A percentile compares a stretch with the other conserved stretches of the same genome.
phyloP scores from a whole-genome alignment of 2,113 vertebrate genomes.

The Motacilla alba region DNA sequence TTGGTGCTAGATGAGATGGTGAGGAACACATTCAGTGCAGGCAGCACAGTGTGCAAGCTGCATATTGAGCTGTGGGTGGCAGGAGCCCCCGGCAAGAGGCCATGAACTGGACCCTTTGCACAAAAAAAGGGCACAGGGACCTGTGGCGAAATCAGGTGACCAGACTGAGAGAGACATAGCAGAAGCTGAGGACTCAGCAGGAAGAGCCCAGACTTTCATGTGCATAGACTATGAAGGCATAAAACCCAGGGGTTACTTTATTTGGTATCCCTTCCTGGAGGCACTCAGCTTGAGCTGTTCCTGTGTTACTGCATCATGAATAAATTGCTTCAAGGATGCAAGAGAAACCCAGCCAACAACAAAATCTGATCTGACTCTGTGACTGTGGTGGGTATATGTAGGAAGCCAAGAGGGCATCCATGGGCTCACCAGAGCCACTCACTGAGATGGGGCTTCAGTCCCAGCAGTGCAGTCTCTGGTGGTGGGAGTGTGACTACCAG shows the following conservation, averaged over 20 bases:
- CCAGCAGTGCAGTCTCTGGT: neutral
- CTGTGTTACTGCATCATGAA: neutral
- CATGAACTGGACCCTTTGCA: neutral
- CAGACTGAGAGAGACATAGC: rapidly evolving
- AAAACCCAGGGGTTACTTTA: neutral
- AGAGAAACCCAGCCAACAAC: neutral
- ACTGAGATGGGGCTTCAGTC: neutral
- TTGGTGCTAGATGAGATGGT: neutral
- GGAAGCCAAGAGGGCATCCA: neutral
- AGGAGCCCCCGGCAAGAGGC: neutral
- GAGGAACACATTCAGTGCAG: neutral
- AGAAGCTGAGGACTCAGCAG: neutral
- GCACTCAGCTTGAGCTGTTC: neutral
- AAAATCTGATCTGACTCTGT: neutral
- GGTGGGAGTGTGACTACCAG: neutral
- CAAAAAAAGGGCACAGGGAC: neutral
- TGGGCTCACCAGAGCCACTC: no score
- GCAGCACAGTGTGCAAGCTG: neutral
- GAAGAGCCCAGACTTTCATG: neutral
- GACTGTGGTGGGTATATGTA: neutral
- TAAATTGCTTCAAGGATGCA: neutral
- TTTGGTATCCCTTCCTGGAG: neutral
- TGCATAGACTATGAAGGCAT: neutral
- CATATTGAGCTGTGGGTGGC: neutral
- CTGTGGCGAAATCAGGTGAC: neutral